Evolutionary conservation across 2,797 vertebrate species (phyloP).

Genomic region (Merluccius polli): DNA sequence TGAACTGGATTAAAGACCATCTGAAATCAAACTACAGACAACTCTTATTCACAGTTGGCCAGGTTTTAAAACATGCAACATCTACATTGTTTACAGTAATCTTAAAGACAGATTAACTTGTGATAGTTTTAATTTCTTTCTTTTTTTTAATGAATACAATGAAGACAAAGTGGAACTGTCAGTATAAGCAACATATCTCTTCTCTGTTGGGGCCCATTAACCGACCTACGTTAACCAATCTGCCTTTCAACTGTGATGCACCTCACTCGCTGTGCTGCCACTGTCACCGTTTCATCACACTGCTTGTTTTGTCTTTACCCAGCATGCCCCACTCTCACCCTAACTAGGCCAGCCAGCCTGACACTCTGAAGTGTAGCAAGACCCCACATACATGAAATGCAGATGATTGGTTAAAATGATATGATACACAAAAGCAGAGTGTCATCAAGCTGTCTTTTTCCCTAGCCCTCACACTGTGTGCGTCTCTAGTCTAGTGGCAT

Average conservation of each 20-base stretch:
- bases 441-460: constrained; percentile 68
- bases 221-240: constrained; percentile 57
- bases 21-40: constrained; percentile 31
- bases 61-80: constrained; percentile 11
- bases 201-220: constrained; percentile 42
- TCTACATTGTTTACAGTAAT: constrained; percentile 31
- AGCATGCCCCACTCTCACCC: constrained; percentile 57
- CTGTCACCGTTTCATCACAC: constrained; percentile 73
- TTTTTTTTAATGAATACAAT: constrained; percentile 29
- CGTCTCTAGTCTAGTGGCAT: constrained; percentile 29
- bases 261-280: constrained; percentile 60
- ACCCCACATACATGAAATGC: constrained; percentile 69
- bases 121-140: constrained; percentile 49
- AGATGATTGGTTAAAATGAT: constrained; percentile 76
- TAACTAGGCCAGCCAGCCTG: constrained; percentile 71
- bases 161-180: constrained; percentile 43
- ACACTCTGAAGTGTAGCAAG: constrained; percentile 60
- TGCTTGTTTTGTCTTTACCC: constrained; percentile 43
- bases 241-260: constrained; percentile 52
- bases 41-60: constrained; percentile 22
- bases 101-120: constrained; percentile 22
- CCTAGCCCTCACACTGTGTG: constrained; percentile 55
- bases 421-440: constrained; percentile 70
- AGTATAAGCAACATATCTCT: constrained; percentile 39
- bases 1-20: constrained; percentile 46